Evolutionary conservation across 2,797 vertebrate genomes (phyloP), one percentile per base, ranked within the genome.

Genomic region (Gobionotothen gibberifrons): DNA sequence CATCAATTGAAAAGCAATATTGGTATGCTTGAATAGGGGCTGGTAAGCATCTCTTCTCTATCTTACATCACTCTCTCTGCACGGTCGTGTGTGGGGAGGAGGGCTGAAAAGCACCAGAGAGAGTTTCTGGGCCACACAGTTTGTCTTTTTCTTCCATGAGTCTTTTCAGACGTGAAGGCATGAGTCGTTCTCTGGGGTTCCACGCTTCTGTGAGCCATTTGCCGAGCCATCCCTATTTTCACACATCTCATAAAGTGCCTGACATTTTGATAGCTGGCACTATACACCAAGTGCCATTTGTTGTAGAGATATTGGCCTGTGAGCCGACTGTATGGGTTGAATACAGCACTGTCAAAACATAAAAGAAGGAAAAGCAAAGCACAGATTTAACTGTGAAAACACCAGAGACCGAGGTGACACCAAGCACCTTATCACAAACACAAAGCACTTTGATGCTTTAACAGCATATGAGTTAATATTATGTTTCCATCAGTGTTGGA

Each of bases 201-300:
- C 67, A 21, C 57, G 65, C 70, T 61, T 77, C 79, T 63, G 43
- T 73, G 80, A 87, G 81, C 78, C 81, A 78, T 89, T 90, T 87
- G 74, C 66, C 22, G 87, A 82, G 66, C 79, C 49, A 78, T 83
- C 76, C 73, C 72, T 84, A 75, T 83, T 83, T 87, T 81, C 85
- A 86, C 85, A 79, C 81, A 75, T 85, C 83, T 79, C 83, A 82
- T 88, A 87, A 90, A 90, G 74, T 54, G 80, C 56, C 72, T 89
- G 89, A 89, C 87, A 90, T 87, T 88, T 92, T 90, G 87, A 91
- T 89, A 74, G 79, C 89, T 79, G 74, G 63, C 87, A 69, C 74
- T 74, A 65, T 75, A 73, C 85, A 62, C 69, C 76, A 51, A 85
- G 68, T 88, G 86, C 72, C 69, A 79, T 87, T 90, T 85, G 78